Base-by-base conservation (phyloP, 64 coral and sea anemone species). In the Montipora cactus region DNA sequence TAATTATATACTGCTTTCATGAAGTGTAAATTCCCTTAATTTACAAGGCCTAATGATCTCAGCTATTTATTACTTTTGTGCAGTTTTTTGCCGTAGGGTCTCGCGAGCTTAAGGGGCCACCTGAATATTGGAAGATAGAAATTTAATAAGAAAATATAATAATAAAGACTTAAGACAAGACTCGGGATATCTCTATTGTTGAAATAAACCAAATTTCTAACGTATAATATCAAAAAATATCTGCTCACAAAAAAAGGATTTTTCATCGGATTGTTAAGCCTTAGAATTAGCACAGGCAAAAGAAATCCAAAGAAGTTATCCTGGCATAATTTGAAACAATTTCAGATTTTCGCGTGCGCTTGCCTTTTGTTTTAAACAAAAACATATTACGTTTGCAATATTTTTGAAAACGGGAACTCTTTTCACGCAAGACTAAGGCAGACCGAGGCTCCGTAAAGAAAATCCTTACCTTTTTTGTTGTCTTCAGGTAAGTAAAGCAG, bases 121-220 rank as follows among this genome's bases (percentile, higher is more conserved):
- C 82, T 86, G 82, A 86, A 44, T 2, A n/a, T 14, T 8, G 45
- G 1, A 18, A 19, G 71, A 50, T 71, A n/a, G 49, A 86, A 70
- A 19, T 44, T 86, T 61, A 8, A 62, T 46, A 0, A 51, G 8
- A 66, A 82, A 64, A 64, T 7, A 14, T 7, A 86, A 72, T 7
- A 86, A 72, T 49, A 67, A 86, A 86, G 49, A 70, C 15, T 71
- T 72, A 2, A 71, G 68, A 86, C 62, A 50, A 50, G 47, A n/a
- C 3, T 86, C 44, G 6, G 5, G 22, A 1, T 83, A 9, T 7
- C 12, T 7, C 7, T 48, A 67, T 86, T 71, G 44, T 50, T 70
- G 8, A 9, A 71, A 1, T 23, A 86, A 72, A 69, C 23, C 14
- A 49, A 48, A 78, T 71, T 71, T 70, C 61, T 49, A 71, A 9